phyloP scores from a whole-genome alignment of 2,888 invertebrate genomes.

The Synanthedon myopaeformis region DNA sequence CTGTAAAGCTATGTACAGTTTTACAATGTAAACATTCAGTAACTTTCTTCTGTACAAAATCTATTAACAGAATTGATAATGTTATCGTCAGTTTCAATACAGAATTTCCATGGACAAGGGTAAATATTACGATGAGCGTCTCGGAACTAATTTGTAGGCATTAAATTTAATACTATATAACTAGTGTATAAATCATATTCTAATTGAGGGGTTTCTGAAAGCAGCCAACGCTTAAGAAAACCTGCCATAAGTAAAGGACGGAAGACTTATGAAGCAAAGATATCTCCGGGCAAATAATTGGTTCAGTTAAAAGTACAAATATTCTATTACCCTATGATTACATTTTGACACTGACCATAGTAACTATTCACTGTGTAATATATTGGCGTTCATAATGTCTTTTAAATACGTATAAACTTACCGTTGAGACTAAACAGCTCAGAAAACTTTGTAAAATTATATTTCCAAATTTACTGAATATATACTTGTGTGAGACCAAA shows the following conservation, averaged over 20 bases:
- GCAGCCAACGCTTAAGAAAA: not conserved
- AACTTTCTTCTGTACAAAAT: not conserved
- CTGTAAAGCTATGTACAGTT: conserved; percentile 50
- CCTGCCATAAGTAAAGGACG: conserved; percentile 51
- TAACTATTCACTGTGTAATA: conserved; percentile 14
- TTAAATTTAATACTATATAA: not conserved
- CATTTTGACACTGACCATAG: conserved; percentile 55
- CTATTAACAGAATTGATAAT: not conserved
- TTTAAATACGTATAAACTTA: conserved; percentile 8
- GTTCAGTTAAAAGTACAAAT: conserved; percentile 28
- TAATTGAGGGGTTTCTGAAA: not conserved
- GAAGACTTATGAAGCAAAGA: conserved; percentile 62
- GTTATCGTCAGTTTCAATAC: not conserved
- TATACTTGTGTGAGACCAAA: not conserved
- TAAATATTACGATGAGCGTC: not conserved
- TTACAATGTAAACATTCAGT: conserved; percentile 8
- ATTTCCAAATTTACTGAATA: not conserved
- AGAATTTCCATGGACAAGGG: not conserved
- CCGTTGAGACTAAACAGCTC: conserved; percentile 30
- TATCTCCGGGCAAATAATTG: conserved; percentile 32
- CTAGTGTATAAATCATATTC: not conserved
- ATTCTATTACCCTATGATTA: conserved; percentile 52
- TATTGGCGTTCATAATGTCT: conserved; percentile 11
- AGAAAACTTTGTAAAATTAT: conserved; percentile 11
- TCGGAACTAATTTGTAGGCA: too few relatives aligned